Conservation (phyloP, 2,113 vertebrate genomes). For the Neogobius melanostomus region DNA sequence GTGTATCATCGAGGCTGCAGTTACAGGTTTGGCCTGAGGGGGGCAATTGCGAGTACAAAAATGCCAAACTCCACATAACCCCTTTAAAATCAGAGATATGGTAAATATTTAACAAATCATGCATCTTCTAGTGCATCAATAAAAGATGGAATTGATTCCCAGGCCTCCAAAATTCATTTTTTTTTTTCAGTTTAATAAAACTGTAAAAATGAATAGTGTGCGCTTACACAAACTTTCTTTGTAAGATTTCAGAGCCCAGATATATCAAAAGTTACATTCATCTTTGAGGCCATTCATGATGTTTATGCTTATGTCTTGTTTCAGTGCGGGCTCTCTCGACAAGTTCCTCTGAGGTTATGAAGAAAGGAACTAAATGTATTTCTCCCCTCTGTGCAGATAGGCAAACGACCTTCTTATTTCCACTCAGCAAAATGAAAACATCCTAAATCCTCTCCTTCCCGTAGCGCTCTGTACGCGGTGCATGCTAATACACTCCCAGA, state of each 20-base stretch:
- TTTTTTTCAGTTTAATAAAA: no score
- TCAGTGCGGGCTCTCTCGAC: background rate
- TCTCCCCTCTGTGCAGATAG: background rate
- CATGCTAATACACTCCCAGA: background rate
- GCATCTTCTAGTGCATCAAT: no score
- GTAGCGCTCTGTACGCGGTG: background rate
- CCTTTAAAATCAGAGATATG: no score
- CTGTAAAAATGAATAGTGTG: background rate
- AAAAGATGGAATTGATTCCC: no score
- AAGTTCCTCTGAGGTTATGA: background rate
- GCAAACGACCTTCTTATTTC: background rate
- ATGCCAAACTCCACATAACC: no score
- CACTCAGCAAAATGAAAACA: background rate
- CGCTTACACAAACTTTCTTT: background rate
- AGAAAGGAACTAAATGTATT: background rate
- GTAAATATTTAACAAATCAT: no score
- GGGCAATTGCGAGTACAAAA: no score
- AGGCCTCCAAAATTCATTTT: no score
- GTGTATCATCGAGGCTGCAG: no score
- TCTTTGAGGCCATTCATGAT: background rate
- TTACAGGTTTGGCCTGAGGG: no score
- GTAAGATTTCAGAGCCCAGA: background rate
- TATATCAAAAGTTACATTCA: background rate
- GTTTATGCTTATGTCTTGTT: background rate
- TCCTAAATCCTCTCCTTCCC: background rate